phyloP scores from a whole-genome alignment of 1,140 invertebrate species.

The Drosophila subpulchrella region DNA sequence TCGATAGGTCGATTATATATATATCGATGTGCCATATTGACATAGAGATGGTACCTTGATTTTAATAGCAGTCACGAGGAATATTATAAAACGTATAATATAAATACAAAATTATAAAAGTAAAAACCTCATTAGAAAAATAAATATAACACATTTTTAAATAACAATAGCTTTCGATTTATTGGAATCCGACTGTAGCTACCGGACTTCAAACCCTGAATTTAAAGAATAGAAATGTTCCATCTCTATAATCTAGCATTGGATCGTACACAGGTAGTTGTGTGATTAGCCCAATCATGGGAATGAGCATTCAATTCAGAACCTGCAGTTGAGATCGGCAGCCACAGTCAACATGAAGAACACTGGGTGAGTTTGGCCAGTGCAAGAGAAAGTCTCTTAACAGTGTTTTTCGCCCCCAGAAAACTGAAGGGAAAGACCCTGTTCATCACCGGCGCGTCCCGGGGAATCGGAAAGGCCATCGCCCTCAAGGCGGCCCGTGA shows the following conservation, averaged over 20 bases:
- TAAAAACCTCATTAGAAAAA: no score
- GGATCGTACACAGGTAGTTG: background rate
- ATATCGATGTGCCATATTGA: no score
- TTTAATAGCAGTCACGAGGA: no score
- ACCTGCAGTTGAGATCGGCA: background rate
- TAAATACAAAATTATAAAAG: no score
- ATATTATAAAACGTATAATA: no score
- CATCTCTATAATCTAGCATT: background rate
- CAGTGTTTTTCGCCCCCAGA: slow-evolving; percentile 67
- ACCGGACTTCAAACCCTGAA: no score
- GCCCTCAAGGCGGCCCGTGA: slow-evolving; percentile 96
- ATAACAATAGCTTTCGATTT: no score
- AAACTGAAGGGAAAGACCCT: slow-evolving; percentile 96
- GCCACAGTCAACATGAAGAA: slow-evolving; percentile 33
- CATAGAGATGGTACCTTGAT: no score
- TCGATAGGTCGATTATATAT: no score
- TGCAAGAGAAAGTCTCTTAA: background rate
- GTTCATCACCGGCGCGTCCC: slow-evolving; percentile 98
- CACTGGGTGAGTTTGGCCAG: slow-evolving; percentile 34
- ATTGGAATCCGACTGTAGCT: no score
- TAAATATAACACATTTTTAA: no score
- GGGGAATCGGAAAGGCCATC: slow-evolving; percentile 98
- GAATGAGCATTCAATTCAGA: background rate
- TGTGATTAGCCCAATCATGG: background rate
- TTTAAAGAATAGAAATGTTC: background rate